A percentile compares a stretch with the other conserved stretches of the same genome.
phyloP scores from a whole-genome alignment of 2,113 vertebrate genomes.

The Cryptomyrus ogoouensis region DNA sequence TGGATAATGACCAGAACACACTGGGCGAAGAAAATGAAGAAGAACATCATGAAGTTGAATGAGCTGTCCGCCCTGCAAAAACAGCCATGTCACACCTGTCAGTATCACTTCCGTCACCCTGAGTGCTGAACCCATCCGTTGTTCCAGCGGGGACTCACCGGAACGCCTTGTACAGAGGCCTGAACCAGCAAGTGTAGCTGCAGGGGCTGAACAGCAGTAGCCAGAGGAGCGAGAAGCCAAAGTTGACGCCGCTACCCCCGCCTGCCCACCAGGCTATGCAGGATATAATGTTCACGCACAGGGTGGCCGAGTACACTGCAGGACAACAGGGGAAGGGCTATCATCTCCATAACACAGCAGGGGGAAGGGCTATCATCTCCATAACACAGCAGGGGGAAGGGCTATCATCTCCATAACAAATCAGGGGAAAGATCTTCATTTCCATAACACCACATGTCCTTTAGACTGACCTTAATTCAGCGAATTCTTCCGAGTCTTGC shows the following conservation, averaged over 20 bases:
- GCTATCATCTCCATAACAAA: too few species aligned
- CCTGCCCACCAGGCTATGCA: conserved; percentile 92
- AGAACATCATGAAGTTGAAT: conserved; percentile 95
- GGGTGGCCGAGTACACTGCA: conserved; percentile 79
- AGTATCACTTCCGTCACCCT: background rate
- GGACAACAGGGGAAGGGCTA: background rate
- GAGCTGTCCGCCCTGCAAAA: conserved; percentile 81
- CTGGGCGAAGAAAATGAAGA: conserved; percentile 87
- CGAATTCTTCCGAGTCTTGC: background rate
- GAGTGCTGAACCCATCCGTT: background rate
- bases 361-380: background rate
- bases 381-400: background rate
- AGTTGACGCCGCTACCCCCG: conserved; percentile 65
- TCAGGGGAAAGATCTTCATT: too few species aligned
- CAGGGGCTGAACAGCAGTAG: conserved; percentile 84
- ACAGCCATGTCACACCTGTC: conserved; percentile 1
- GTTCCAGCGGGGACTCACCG: conserved; percentile 58
- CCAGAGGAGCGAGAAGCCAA: conserved; percentile 85
- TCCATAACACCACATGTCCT: too few species aligned
- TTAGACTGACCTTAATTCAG: background rate
- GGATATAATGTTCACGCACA: conserved; percentile 72
- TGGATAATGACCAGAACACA: conserved; percentile 76
- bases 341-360: background rate
- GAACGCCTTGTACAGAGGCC: conserved; percentile 88
- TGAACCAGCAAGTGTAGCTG: conserved; percentile 87